A percentile compares a stretch with the other conserved stretches of the same genome.
Conservation (phyloP, 1,140 invertebrate species). For the Acromyrmex echinatior region DNA sequence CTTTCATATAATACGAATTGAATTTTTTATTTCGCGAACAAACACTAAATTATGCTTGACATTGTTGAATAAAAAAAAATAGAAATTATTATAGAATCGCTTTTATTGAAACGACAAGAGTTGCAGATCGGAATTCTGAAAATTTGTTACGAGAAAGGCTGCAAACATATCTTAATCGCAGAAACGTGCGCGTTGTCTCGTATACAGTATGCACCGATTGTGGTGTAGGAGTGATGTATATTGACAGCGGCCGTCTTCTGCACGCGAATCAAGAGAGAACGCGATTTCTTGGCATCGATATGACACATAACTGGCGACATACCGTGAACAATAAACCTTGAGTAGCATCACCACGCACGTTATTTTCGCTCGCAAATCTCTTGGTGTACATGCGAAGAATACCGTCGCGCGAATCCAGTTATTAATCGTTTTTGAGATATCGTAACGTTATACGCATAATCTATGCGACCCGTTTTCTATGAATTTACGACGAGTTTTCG, state of each 20-base stretch:
- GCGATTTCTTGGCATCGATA: constrained; percentile 51
- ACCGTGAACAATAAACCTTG: constrained; percentile 58
- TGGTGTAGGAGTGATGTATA: constrained; percentile 17
- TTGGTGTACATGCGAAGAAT: neutral
- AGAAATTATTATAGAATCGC: neutral
- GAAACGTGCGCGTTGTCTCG: neutral
- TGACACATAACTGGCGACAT: constrained; percentile 15
- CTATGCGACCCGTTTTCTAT: constrained; percentile 21
- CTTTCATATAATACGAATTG: neutral
- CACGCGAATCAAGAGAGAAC: constrained; percentile 8
- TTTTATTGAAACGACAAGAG: neutral
- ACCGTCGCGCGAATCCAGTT: constrained; percentile 5
- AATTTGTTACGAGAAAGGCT: neutral
- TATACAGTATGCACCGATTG: neutral
- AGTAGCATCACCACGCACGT: neutral
- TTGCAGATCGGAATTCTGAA: neutral
- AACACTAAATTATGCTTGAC: neutral
- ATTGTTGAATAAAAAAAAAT: neutral
- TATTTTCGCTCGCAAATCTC: constrained; percentile 29
- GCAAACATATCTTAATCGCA: neutral
- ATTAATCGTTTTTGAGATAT: constrained; percentile 55
- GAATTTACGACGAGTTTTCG: constrained; percentile 38
- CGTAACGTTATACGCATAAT: constrained; percentile 43
- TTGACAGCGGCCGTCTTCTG: neutral
- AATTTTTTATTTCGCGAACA: neutral